phyloP scores from a whole-genome alignment of 2,113 vertebrate genomes.

The Lagopus muta region DNA sequence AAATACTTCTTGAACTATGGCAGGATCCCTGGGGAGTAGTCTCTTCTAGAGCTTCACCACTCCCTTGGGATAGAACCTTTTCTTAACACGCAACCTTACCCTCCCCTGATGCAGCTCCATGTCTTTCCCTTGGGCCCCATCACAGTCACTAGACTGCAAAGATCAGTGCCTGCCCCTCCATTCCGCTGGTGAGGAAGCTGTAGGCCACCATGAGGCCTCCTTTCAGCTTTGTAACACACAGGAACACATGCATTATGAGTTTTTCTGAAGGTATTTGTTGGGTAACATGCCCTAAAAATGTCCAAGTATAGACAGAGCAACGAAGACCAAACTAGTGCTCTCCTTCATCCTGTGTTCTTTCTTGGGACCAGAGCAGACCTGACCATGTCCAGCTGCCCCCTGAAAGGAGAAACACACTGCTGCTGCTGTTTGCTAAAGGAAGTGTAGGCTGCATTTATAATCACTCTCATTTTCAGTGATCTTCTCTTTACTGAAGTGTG shows the following conservation, averaged over 20 bases:
- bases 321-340: background rate
- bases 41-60: background rate
- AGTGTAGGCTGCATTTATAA: background rate
- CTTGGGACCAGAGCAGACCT: background rate
- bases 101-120: no score
- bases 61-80: background rate
- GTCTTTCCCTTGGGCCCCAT: no score
- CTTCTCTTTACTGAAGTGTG: background rate
- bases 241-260: fast-evolving
- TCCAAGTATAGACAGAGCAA: background rate
- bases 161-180: background rate
- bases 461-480: background rate
- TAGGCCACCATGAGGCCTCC: background rate
- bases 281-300: background rate
- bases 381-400: background rate
- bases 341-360: fast-evolving
- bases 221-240: background rate
- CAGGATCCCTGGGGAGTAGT: background rate
- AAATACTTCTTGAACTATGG: background rate
- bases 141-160: background rate
- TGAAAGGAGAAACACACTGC: background rate
- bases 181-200: background rate
- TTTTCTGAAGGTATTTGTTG: background rate
- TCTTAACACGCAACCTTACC: background rate
- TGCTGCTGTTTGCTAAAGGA: background rate